Evolutionary conservation across 2,797 vertebrate species (phyloP).

Genomic region (Acanthurus tractus): DNA sequence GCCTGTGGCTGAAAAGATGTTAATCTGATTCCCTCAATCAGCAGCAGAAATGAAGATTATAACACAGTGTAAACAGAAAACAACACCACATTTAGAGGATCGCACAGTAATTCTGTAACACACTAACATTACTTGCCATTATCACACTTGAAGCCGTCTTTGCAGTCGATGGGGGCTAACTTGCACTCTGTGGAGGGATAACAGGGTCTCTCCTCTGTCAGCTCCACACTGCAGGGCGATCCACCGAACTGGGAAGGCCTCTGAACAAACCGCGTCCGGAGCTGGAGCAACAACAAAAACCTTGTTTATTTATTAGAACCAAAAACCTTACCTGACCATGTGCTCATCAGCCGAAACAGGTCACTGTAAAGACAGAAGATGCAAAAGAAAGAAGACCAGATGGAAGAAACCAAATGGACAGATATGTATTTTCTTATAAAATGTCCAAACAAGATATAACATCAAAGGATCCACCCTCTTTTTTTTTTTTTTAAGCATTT

Average conservation of each 20-base stretch:
- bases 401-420: background rate
- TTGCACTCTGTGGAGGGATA: conserved; percentile 87
- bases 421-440: background rate
- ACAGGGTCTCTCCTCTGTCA: conserved; percentile 87
- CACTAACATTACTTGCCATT: conserved; percentile 82
- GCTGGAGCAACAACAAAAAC: conserved; percentile 76
- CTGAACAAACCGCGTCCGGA: conserved; percentile 83
- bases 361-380: background rate
- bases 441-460: too few relatives aligned
- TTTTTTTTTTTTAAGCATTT: too few relatives aligned
- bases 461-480: too few relatives aligned
- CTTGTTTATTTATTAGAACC: too few relatives aligned
- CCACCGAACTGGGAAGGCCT: conserved; percentile 92
- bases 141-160: conserved; percentile 89
- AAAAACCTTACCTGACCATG: too few relatives aligned
- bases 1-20: background rate
- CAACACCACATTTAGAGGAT: too few relatives aligned
- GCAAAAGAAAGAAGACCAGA: background rate
- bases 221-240: conserved; percentile 79
- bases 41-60: background rate
- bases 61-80: too few relatives aligned
- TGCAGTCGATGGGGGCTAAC: conserved; percentile 87
- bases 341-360: background rate
- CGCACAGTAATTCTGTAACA: background rate
- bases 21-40: background rate